Percentiles rank a stretch among this genome's conserved stretches.
phyloP scores from a whole-genome alignment of 2,888 invertebrate species.

The Patella caerulea region DNA sequence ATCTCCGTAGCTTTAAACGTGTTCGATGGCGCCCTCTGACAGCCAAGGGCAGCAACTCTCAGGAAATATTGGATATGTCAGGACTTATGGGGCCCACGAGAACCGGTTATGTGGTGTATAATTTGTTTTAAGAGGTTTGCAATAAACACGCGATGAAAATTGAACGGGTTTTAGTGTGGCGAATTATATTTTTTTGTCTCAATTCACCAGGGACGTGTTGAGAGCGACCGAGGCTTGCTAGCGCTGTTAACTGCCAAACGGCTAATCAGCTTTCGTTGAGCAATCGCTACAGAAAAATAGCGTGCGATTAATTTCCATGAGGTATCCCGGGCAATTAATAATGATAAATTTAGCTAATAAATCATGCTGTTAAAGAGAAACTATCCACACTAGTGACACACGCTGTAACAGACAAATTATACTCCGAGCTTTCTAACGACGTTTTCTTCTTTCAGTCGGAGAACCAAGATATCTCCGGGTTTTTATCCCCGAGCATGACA shows the following conservation, averaged over 20 bases:
- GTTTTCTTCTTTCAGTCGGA: no score
- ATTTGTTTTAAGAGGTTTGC: constrained; percentile 23
- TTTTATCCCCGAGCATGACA: neutral
- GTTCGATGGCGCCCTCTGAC: constrained; percentile 4
- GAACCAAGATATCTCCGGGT: no score
- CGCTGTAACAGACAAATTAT: constrained; percentile 19
- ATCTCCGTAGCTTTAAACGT: neutral
- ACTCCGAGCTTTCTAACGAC: neutral
- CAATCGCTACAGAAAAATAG: constrained; percentile 4
- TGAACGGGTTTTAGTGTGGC: constrained; percentile 7
- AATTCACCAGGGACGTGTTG: neutral
- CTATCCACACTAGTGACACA: constrained; percentile 24
- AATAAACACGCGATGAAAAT: neutral
- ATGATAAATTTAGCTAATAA: constrained; percentile 45
- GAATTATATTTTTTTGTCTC: constrained; percentile 3
- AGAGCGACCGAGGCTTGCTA: neutral
- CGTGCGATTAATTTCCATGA: constrained; percentile 36
- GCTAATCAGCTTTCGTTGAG: constrained; percentile 23
- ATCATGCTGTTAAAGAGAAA: constrained; percentile 45
- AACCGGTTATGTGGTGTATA: constrained; percentile 22
- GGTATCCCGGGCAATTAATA: constrained; percentile 46
- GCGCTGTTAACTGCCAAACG: neutral
- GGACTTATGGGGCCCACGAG: constrained; percentile 18
- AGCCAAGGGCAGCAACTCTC: constrained; percentile 4
- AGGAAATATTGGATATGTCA: constrained; percentile 21